These are phyloP conservation scores for Cariama cristata DNA, from an alignment of 2,113 vertebrate species.

Conservation along the genomic window DNA sequence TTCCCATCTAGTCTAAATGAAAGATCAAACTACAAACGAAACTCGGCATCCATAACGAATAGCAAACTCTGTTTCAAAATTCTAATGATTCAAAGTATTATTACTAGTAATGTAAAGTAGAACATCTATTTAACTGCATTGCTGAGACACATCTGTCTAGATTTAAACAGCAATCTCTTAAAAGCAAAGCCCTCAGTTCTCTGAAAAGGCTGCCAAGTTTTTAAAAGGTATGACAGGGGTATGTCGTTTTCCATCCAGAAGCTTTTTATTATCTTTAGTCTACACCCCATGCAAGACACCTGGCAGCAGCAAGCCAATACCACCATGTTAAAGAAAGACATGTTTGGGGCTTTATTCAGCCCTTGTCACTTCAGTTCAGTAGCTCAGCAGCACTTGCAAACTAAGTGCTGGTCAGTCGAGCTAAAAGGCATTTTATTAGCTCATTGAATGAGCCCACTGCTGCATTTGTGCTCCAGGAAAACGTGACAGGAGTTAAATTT, in stretches of 20 bases:
- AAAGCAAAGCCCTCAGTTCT: not conserved
- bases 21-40: slow-evolving; percentile 44
- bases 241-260: not conserved
- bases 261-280: not conserved
- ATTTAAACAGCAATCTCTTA: slow-evolving; percentile 16
- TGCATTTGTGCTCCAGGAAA: not conserved
- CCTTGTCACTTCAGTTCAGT: not conserved
- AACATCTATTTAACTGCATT: slow-evolving; percentile 15
- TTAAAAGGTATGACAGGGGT: not conserved
- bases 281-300: not conserved
- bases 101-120: slow-evolving; percentile 21
- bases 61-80: slow-evolving; percentile 38
- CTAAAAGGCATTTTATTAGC: not conserved
- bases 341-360: not conserved
- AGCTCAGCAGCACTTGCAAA: not conserved
- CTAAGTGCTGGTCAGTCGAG: not conserved
- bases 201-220: not conserved
- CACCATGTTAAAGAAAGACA: not conserved
- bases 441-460: not conserved
- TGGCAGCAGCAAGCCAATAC: not conserved
- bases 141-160: slow-evolving; percentile 19
- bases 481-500: not conserved
- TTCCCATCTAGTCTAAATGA: slow-evolving; percentile 22
- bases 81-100: slow-evolving; percentile 44
- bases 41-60: slow-evolving; percentile 9